Evolutionary conservation across 1,140 invertebrate genomes (phyloP), one percentile per base, ranked within the genome.

Genomic region (Lysiphlebus fabarum): DNA sequence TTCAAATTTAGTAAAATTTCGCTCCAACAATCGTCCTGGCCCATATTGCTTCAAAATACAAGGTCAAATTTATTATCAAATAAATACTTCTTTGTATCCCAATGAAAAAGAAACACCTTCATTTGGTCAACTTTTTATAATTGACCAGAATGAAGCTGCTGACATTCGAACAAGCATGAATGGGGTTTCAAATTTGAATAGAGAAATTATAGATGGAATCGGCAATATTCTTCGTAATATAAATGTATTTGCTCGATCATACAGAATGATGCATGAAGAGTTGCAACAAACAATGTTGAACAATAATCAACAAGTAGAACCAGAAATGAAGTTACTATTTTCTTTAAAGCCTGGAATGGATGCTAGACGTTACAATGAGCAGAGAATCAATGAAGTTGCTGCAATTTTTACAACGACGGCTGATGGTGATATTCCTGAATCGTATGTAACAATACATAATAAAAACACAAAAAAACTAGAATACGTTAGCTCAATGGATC

Each of bases 1-100:
- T 53, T 53, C 58, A 9, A 63, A 63, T 56, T 63, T 63, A 48
- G 40, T 63, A 0, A 63, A 57, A 42, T 63, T 59, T 43, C 17
- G 17, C 4, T 26, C 17, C 0, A 26, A 26, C 1, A 26, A 26
- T 26, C 17, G 17, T 26, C 17, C 17, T 26, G 17, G 17, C 17
- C 17, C 17, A 1, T 26, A 26, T 26, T 26, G 17, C 17, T 26
- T 26, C 17, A 26, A 26, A 26, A 26, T 26, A 26, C 17, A 26
- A 26, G 17, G 17, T 26, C 17, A 26, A 26, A 26, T 26, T 26
- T 26, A 26, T 26, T 26, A 26, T 4, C 1, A 26, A 26, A 26
- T 26, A 26, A 26, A 26, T 26, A 26, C 17, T 26, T 38, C 49
- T 45, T 44, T 60, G 40, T 49, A 43, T n/a, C 59, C 53, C 4